Percentiles rank a stretch among this genome's conserved stretches.
Conservation (phyloP, 2,797 vertebrate species). For the Phoxinus dragarum region DNA sequence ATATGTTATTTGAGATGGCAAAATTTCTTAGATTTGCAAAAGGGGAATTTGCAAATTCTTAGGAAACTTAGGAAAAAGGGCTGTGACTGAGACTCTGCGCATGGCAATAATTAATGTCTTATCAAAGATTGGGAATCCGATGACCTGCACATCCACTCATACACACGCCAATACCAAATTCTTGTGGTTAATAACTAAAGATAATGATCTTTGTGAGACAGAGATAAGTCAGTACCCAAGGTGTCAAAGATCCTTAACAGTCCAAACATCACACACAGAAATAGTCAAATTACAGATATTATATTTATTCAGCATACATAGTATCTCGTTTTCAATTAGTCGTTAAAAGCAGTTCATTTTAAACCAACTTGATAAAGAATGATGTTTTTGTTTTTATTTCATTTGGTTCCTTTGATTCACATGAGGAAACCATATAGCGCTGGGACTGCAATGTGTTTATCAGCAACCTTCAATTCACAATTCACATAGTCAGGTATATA, state of each 20-base stretch:
- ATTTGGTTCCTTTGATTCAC: slow-evolving; percentile 16
- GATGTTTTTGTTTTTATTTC: not conserved
- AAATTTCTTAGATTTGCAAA: not conserved
- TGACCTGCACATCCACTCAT: slow-evolving; percentile 21
- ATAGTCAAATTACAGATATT: not conserved
- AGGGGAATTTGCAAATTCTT: too few species aligned
- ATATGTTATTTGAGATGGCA: not conserved
- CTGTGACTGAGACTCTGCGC: slow-evolving; percentile 60
- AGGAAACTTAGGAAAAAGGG: slow-evolving; percentile 44
- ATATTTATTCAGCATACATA: not conserved
- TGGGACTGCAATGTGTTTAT: not conserved
- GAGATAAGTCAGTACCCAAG: slow-evolving; percentile 26
- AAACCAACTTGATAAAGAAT: not conserved
- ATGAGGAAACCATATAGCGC: not conserved
- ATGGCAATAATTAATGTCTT: slow-evolving; percentile 82
- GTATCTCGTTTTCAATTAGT: not conserved
- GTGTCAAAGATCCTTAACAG: slow-evolving; percentile 34
- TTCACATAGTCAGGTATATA: too few species aligned
- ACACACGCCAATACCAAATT: not conserved
- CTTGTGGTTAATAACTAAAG: slow-evolving; percentile 47
- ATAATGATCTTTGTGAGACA: slow-evolving; percentile 50
- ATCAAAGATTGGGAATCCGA: slow-evolving; percentile 65
- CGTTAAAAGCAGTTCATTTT: not conserved
- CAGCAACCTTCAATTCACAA: not conserved
- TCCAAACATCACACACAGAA: slow-evolving; percentile 2